A percentile compares a stretch with the other conserved stretches of the same genome.
phyloP scores from a whole-genome alignment of 2,113 vertebrate genomes.

The Ranitomeya imitator region DNA sequence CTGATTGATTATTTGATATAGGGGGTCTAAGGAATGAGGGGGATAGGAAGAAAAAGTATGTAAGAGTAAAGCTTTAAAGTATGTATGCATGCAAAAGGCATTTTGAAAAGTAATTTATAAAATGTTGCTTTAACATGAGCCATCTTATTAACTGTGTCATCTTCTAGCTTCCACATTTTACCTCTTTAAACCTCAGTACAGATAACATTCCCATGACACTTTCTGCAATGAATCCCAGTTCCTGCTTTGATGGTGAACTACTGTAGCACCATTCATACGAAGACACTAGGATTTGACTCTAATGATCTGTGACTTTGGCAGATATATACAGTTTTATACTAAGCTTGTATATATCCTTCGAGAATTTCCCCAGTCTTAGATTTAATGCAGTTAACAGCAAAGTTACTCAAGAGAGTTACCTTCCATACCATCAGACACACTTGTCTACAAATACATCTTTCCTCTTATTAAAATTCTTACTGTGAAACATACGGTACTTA shows the following conservation, averaged over 20 bases:
- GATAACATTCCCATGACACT: background rate
- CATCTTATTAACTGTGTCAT: background rate
- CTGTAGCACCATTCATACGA: slow-evolving; percentile 2
- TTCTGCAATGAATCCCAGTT: background rate
- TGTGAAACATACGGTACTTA: slow-evolving; percentile 1
- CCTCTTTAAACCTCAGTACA: background rate
- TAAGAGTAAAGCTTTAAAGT: too few species aligned
- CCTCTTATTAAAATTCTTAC: background rate
- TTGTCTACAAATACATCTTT: background rate
- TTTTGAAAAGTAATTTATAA: too few species aligned
- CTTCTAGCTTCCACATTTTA: background rate
- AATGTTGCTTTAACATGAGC: background rate
- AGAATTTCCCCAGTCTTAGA: background rate
- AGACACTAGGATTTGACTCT: background rate
- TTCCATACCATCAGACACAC: background rate
- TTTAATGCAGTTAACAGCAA: slow-evolving; percentile 12
- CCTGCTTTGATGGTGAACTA: background rate
- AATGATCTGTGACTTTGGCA: slow-evolving; percentile 20
- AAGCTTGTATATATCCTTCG: background rate
- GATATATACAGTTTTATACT: background rate
- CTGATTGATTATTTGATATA: too few species aligned
- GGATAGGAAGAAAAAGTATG: too few species aligned
- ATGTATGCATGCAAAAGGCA: too few species aligned
- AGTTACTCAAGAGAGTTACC: background rate
- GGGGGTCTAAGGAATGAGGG: too few species aligned